phyloP scores from a whole-genome alignment of 2,113 vertebrate species.

The Taurulus bubalis region DNA sequence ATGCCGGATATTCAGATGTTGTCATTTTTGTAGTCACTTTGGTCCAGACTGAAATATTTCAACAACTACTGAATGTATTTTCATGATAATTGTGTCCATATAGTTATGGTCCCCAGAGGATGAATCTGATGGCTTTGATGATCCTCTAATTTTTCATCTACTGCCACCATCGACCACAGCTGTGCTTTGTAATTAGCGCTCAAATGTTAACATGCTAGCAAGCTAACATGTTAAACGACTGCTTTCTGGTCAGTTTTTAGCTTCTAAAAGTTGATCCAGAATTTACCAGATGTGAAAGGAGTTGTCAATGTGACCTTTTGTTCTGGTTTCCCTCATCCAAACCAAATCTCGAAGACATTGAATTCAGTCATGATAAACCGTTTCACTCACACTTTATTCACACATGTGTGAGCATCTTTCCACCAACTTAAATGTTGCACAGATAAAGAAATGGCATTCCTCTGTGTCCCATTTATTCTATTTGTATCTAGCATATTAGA shows the following conservation, averaged over 20 bases:
- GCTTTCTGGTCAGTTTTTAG: background rate
- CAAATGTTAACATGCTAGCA: background rate
- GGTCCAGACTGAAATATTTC: background rate
- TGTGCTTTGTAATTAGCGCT: background rate
- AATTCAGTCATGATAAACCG: background rate
- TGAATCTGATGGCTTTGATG: background rate
- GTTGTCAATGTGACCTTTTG: background rate
- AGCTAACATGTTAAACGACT: background rate
- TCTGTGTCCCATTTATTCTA: conserved; percentile 12
- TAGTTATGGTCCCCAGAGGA: background rate
- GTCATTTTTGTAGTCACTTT: background rate
- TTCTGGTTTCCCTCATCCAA: background rate
- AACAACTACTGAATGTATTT: background rate
- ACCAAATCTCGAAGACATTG: background rate
- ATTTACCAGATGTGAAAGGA: background rate
- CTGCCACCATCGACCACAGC: background rate
- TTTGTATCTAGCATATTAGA: conserved; percentile 27
- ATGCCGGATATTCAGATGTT: background rate
- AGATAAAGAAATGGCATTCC: conserved; percentile 10
- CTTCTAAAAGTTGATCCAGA: background rate
- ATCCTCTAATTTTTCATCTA: background rate
- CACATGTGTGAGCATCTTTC: background rate
- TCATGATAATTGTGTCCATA: background rate
- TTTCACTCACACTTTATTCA: conserved; percentile 11
- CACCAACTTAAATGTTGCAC: conserved; percentile 6